Evolutionary conservation across 2,888 invertebrate species (phyloP), one percentile per base, ranked within the genome.

Genomic region (Meloe dianella): DNA sequence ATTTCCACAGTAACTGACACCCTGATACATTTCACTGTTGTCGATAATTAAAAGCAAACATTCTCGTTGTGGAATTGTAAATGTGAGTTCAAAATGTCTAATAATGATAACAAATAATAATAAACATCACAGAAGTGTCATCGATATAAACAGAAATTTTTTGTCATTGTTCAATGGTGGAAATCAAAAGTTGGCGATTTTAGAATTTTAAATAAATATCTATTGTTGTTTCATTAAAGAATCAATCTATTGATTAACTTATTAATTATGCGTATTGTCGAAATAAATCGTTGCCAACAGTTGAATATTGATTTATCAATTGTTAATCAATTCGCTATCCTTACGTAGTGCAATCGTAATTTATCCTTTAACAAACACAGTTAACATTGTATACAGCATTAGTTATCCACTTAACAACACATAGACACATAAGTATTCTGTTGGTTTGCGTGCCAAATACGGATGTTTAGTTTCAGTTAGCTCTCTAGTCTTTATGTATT

Each of bases 31-130:
- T n/a, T 41, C 8, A 17, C 41, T n/a, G 41, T 41, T 47, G 20
- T 10, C 47, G 47, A 47, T 47, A 47, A 47, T 47, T 47, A 47
- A 47, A 47, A 47, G 20, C 47, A 47, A 47, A 47, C 47, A 47
- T 47, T 20, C 20, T 20, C 38, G 20, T 20, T 9, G 20, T 47
- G 8, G 47, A 47, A 47, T 47, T 47, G 47, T 22, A 10, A 47
- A 47, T 47, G 9, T 20, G 20, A 47, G 17, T 10, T 9, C 20
- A 22, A 47, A 47, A 47, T 12, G 20, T 47, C 9, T 47, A 17
- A 9, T 17, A 47, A 20, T 47, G 10, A 47, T 47, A 47, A 47
- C 8, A 20, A 47, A 47, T 47, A 47, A 47, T 41, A 6, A 41
- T 41, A n/a, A 35, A 47, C 10, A 47, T 17, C 1, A 9, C n/a